Percentiles rank a stretch among this genome's conserved stretches.
Conservation (phyloP, 1,140 invertebrate species). For the roundworm (Caenorhabditis elegans) region WBcel235 BX284602.5:10500501-10501000, state of each 20-base stretch:
- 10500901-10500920: not conserved
- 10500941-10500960: not conserved
- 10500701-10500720: not conserved
- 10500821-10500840: slow-evolving; percentile 11
- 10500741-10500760: too few species aligned
- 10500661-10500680: slow-evolving; percentile 44
- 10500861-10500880: slow-evolving; percentile 5
- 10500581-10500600: slow-evolving; percentile 18
- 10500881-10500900: not conserved
- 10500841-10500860: not conserved
- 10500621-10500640: slow-evolving; percentile 51
- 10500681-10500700: not conserved
- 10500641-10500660: slow-evolving; percentile 61
- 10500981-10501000: not conserved
- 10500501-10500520: not conserved
- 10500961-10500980: not conserved
- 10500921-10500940: not conserved
- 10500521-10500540: not conserved
- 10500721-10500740: too few species aligned
- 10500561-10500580: not conserved
- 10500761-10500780: too few species aligned
- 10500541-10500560: not conserved
- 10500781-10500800: too few species aligned
- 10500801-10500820: too few species aligned
- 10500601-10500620: slow-evolving; percentile 29